Evolutionary conservation across 92 coral and sea anemone genomes (phyloP).

Genomic region (Parazoanthus swiftii): DNA sequence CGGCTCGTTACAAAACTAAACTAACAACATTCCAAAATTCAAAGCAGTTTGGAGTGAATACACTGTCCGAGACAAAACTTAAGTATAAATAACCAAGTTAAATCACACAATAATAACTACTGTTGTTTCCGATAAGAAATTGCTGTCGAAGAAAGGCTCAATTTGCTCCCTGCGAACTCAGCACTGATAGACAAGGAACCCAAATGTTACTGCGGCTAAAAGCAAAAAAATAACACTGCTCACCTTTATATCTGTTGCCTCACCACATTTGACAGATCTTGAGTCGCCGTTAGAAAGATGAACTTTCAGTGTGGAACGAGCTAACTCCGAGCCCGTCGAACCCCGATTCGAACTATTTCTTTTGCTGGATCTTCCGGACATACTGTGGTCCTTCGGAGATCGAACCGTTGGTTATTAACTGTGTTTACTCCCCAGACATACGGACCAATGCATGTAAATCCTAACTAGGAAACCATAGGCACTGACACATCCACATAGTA

Average conservation of each 20-base stretch:
- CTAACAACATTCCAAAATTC: not conserved
- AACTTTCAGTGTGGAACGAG: slow-evolving; percentile 94
- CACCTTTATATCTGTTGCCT: slow-evolving; percentile 96
- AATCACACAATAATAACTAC: not conserved
- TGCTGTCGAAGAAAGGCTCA: slow-evolving; percentile 14
- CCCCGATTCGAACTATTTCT: slow-evolving; percentile 81
- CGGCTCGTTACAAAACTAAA: slow-evolving; percentile 2
- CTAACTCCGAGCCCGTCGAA: slow-evolving; percentile 85
- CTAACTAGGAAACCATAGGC: slow-evolving; percentile 38
- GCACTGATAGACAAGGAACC: slow-evolving; percentile 7
- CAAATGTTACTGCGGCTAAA: not conserved
- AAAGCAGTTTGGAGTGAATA: slow-evolving; percentile 5
- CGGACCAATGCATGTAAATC: slow-evolving; percentile 29
- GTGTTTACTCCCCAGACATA: slow-evolving; percentile 33
- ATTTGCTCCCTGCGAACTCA: slow-evolving; percentile 3
- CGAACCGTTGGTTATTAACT: not conserved
- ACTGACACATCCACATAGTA: slow-evolving; percentile 7
- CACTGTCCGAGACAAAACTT: not conserved
- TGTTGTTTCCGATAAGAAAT: slow-evolving; percentile 41
- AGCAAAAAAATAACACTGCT: slow-evolving; percentile 22
- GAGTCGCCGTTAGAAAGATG: slow-evolving; percentile 94
- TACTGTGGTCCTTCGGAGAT: slow-evolving; percentile 33
- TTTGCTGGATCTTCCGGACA: slow-evolving; percentile 80
- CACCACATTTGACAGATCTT: slow-evolving; percentile 95
- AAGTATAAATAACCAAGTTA: not conserved